Conservation (phyloP, 2,888 invertebrate species). For the Elmis aenea region DNA sequence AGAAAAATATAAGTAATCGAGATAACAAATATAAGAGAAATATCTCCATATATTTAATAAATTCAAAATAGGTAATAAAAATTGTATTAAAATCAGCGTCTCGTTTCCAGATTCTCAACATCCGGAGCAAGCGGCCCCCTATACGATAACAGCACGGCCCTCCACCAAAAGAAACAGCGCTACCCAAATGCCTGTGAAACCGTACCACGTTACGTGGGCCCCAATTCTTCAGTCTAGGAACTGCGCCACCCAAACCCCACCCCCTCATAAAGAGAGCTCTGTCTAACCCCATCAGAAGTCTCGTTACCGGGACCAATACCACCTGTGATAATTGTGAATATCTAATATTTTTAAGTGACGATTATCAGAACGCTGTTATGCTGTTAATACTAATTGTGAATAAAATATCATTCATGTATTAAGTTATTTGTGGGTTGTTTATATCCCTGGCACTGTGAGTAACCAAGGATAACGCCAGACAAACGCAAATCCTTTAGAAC, state of each 20-base stretch:
- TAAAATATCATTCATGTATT: conserved; percentile 44
- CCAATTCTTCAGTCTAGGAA: conserved; percentile 45
- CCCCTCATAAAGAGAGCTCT: conserved; percentile 47
- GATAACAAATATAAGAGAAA: too few relatives aligned
- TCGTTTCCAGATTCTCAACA: conserved; percentile 38
- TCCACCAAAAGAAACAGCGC: conserved; percentile 45
- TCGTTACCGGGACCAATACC: conserved; percentile 48
- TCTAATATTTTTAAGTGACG: conserved; percentile 44
- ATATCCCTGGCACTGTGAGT: too few relatives aligned
- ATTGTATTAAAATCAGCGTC: too few relatives aligned
- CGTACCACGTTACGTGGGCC: conserved; percentile 48
- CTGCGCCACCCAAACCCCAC: conserved; percentile 45
- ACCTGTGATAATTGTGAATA: conserved; percentile 50
- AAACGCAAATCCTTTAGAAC: too few relatives aligned
- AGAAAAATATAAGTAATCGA: too few relatives aligned
- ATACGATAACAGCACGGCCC: conserved; percentile 44
- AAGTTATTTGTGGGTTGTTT: too few relatives aligned
- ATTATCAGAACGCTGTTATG: conserved; percentile 42
- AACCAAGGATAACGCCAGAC: too few relatives aligned
- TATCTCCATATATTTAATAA: too few relatives aligned
- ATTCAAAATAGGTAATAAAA: too few relatives aligned
- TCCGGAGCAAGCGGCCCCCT: conserved; percentile 39
- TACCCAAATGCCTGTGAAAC: conserved; percentile 47
- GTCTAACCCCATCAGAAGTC: conserved; percentile 42
- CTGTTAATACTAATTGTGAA: conserved; percentile 38